These are phyloP conservation scores for Halichondria panicea DNA, from an alignment of 37 sponge, comb jelly and placozoan genomes.

Conservation along the genomic window DNA sequence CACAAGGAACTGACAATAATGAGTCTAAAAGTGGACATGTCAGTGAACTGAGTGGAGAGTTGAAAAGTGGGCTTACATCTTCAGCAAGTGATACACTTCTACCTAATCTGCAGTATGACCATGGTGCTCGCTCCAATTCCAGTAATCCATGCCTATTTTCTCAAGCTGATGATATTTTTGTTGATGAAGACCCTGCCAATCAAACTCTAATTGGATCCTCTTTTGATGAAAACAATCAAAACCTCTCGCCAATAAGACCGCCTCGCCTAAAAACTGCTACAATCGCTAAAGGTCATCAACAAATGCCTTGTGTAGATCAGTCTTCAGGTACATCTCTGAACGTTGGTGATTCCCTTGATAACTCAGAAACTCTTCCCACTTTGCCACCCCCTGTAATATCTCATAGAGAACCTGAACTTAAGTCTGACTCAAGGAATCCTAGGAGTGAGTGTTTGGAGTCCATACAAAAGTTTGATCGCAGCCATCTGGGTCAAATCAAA, in stretches of 20 bases:
- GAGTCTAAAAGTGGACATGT: conserved; percentile 44
- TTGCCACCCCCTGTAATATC: not conserved
- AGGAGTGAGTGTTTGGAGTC: conserved; percentile 45
- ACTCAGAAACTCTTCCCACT: not conserved
- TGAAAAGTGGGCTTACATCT: conserved; percentile 17
- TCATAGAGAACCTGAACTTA: not conserved
- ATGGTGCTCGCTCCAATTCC: too few relatives aligned
- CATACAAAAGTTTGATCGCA: conserved; percentile 44
- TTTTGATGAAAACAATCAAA: too few relatives aligned
- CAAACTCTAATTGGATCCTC: too few relatives aligned
- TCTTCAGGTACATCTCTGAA: conserved; percentile 11
- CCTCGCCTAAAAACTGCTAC: conserved; percentile 33
- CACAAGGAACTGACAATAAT: not conserved
- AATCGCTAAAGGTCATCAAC: conserved; percentile 28
- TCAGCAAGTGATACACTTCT: too few relatives aligned
- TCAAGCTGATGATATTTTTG: too few relatives aligned
- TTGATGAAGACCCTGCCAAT: too few relatives aligned
- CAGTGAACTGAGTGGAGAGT: conserved; percentile 47
- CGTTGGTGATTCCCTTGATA: not conserved
- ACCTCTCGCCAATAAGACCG: too few relatives aligned
- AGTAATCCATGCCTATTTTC: too few relatives aligned
- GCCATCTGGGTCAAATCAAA: conserved; percentile 45
- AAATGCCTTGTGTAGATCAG: not conserved
- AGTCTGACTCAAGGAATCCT: not conserved
- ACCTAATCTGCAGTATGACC: too few relatives aligned